Evolutionary conservation across 1,140 invertebrate genomes (phyloP).

Genomic region (Dendroctonus valens): DNA sequence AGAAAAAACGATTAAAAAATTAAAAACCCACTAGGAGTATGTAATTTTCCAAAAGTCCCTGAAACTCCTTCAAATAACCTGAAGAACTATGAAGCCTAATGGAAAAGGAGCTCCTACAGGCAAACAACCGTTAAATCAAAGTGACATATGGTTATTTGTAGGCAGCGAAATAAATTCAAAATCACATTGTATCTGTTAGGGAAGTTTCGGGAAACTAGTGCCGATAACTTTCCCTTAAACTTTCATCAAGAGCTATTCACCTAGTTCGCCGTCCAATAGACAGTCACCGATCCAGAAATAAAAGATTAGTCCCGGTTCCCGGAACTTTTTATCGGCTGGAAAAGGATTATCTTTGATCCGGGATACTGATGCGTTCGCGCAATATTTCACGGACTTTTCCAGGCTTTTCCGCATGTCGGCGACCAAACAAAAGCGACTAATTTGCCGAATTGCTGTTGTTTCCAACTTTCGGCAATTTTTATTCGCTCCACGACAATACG

Average conservation of each 20-base stretch:
- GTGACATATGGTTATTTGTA: too few species aligned
- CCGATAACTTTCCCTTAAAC: conserved; percentile 1
- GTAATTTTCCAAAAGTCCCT: too few species aligned
- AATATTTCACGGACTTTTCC: conserved; percentile 28
- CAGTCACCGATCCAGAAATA: conserved; percentile 16
- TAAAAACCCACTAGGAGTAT: neutral
- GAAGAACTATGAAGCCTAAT: too few species aligned
- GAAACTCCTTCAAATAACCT: neutral
- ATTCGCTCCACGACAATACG: conserved; percentile 21
- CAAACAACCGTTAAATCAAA: too few species aligned
- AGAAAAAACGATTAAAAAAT: neutral
- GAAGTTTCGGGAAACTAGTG: too few species aligned
- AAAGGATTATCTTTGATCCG: conserved; percentile 27
- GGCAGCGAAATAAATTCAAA: too few species aligned
- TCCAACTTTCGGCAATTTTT: conserved; percentile 11
- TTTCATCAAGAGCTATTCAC: conserved; percentile 20
- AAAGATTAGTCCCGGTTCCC: conserved; percentile 16
- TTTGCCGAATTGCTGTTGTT: conserved; percentile 30
- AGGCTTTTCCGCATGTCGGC: conserved; percentile 19
- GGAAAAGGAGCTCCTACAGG: too few species aligned
- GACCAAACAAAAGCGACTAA: conserved; percentile 28
- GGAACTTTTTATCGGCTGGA: conserved; percentile 20
- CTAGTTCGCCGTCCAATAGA: conserved; percentile 20
- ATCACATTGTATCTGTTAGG: too few species aligned
- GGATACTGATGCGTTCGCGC: conserved; percentile 18